Evolutionary conservation across 2,888 invertebrate genomes (phyloP).

Genomic region (Coremacera marginata): DNA sequence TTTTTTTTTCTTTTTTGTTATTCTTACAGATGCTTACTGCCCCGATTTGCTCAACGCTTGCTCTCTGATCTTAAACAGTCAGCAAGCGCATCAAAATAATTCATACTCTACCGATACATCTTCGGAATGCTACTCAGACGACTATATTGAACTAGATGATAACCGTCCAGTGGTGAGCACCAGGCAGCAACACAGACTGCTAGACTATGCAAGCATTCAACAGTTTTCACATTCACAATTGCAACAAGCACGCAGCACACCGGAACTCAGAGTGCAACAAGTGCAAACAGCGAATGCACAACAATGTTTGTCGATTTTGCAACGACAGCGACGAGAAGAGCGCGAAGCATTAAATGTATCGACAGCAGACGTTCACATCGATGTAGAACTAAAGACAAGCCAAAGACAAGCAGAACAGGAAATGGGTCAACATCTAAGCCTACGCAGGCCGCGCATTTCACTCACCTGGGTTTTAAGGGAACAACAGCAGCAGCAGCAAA

Average conservation of each 20-base stretch:
- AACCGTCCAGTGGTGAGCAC: conserved; percentile 34
- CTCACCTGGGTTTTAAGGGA: conserved; percentile 82
- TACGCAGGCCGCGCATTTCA: conserved; percentile 76
- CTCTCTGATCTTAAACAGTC: conserved; percentile 62
- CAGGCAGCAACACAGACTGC: conserved; percentile 25
- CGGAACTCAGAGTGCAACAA: conserved; percentile 40
- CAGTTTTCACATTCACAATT: not conserved
- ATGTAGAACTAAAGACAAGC: conserved; percentile 49
- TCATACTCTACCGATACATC: conserved; percentile 43
- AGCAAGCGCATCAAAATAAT: conserved; percentile 50
- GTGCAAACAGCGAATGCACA: conserved; percentile 42
- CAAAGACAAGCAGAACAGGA: conserved; percentile 54
- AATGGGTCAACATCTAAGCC: conserved; percentile 73
- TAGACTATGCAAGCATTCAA: conserved; percentile 13
- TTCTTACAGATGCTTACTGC: conserved; percentile 63
- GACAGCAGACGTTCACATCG: conserved; percentile 51
- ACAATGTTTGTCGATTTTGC: not conserved
- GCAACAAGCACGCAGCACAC: conserved; percentile 41
- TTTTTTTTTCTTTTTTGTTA: no score
- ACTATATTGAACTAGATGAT: conserved; percentile 66
- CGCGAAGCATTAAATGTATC: conserved; percentile 15
- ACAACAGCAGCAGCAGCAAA: conserved; percentile 66
- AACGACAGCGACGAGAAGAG: conserved; percentile 25
- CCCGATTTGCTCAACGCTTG: conserved; percentile 67
- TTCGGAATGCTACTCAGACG: conserved; percentile 57